These are phyloP conservation scores for Anguilla megastoma DNA, from an alignment of 2,797 vertebrate genomes.

Conservation along the genomic window DNA sequence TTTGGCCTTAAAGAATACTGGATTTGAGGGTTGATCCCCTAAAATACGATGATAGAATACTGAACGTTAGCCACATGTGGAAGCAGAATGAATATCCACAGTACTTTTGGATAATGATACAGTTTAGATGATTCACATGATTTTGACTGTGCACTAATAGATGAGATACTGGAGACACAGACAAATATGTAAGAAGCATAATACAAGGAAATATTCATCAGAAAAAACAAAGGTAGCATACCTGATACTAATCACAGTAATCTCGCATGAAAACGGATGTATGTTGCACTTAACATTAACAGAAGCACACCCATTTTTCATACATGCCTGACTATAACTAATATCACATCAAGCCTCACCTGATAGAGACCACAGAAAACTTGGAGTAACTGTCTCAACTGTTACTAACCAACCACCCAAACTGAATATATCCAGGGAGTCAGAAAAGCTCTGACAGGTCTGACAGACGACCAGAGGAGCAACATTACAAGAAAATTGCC, in stretches of 20 bases:
- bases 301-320: background rate
- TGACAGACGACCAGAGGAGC: background rate
- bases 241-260: background rate
- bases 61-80: background rate
- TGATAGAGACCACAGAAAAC: background rate
- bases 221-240: background rate
- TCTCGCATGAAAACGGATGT: background rate
- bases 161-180: background rate
- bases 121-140: background rate
- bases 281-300: background rate
- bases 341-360: background rate
- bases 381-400: background rate
- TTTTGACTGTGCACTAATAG: background rate
- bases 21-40: slow-evolving; percentile 76
- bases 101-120: background rate
- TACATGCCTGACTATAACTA: background rate
- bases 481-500: background rate
- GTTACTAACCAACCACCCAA: background rate
- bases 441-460: background rate
- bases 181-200: background rate
- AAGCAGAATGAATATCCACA: background rate
- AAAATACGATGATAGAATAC: slow-evolving; percentile 10
- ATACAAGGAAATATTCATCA: background rate
- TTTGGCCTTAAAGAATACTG: slow-evolving; percentile 62
- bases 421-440: background rate